Conservation (phyloP, 2,797 vertebrate genomes). For the Catamblyrhynchus diadema region DNA sequence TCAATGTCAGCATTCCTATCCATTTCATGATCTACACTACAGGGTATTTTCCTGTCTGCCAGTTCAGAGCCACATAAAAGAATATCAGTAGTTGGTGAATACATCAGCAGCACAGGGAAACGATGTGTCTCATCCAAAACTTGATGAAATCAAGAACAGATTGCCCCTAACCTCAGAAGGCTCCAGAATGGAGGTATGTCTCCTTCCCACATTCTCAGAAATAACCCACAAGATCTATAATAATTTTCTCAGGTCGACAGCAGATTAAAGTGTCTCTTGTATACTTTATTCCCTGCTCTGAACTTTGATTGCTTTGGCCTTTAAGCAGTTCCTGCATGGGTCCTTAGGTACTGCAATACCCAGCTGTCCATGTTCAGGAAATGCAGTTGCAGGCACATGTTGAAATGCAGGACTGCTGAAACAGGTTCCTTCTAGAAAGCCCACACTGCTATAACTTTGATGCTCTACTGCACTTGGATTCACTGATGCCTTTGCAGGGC, state of each 20-base stretch:
- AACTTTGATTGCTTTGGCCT: not conserved
- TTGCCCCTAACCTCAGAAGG: not conserved
- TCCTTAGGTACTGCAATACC: not conserved
- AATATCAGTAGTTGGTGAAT: not conserved
- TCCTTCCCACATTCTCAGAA: not conserved
- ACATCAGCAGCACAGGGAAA: not conserved
- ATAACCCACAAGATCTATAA: not conserved
- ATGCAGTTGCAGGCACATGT: not conserved
- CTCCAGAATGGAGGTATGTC: not conserved
- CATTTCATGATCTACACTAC: not conserved
- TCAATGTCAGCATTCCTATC: not conserved
- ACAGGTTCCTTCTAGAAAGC: not conserved
- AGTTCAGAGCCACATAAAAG: not conserved
- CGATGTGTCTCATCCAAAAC: fast-evolving
- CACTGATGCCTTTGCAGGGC: not conserved
- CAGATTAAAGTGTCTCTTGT: not conserved
- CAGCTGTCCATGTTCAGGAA: fast-evolving
- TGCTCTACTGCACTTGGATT: not conserved
- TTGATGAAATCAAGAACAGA: not conserved
- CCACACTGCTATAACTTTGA: not conserved
- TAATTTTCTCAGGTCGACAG: not conserved
- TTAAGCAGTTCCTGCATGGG: not conserved
- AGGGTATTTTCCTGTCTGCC: not conserved
- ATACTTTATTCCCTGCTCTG: not conserved
- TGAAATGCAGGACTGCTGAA: not conserved